Percentiles rank a stretch among this genome's conserved stretches.
Conservation (phyloP, 2,113 vertebrate species). For the Helogale parvula region DNA sequence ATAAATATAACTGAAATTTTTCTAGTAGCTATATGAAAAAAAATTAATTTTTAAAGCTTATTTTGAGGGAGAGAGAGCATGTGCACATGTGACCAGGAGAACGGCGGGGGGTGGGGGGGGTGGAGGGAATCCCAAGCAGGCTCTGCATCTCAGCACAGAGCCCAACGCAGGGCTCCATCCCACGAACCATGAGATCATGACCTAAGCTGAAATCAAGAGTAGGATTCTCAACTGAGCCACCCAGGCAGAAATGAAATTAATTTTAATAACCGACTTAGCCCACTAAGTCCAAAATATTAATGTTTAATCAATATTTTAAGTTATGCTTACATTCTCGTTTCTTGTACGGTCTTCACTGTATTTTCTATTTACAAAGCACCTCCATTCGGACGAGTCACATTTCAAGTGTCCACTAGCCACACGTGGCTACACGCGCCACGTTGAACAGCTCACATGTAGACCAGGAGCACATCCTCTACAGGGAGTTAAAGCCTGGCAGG, state of each 20-base stretch:
- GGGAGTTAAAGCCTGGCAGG: not conserved
- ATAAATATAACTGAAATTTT: conserved; percentile 14
- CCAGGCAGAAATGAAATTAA: not conserved
- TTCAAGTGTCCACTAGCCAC: not conserved
- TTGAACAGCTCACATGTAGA: not conserved
- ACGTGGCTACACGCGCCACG: not conserved
- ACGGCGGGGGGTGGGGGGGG: too few species aligned
- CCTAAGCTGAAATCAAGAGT: too few species aligned
- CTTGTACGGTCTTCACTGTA: not conserved
- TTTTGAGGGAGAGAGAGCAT: too few species aligned
- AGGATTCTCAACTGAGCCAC: too few species aligned
- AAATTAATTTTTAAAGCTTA: not conserved
- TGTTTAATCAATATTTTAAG: not conserved
- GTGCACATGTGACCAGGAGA: too few species aligned
- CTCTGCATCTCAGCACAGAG: too few species aligned
- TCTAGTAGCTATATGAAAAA: conserved; percentile 38
- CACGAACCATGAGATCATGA: too few species aligned
- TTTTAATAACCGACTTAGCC: conserved; percentile 1
- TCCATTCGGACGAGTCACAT: not conserved
- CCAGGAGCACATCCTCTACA: not conserved
- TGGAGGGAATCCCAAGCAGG: too few species aligned
- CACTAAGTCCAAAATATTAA: conserved; percentile 20
- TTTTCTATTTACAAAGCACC: not conserved
- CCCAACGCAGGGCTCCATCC: too few species aligned
- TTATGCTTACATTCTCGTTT: not conserved